Evolutionary conservation across 2,888 invertebrate genomes (phyloP).

Genomic region (Heptascelio sp.): DNA sequence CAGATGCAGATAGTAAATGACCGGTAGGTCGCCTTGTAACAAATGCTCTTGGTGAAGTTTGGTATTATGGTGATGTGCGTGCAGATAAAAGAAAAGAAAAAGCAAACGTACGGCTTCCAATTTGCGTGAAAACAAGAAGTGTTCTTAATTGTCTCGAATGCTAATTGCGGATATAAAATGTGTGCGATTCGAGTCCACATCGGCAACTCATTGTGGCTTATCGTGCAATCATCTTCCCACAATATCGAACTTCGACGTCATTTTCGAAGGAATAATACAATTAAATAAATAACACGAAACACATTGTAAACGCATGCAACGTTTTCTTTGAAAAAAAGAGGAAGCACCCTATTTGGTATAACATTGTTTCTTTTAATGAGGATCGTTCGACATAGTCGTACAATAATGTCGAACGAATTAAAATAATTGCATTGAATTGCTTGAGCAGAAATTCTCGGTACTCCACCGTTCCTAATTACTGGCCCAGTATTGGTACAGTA

Average conservation of each 20-base stretch:
- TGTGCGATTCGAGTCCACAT: background rate
- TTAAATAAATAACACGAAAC: constrained; percentile 2
- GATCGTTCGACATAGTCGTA: constrained; percentile 10
- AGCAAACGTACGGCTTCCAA: constrained; percentile 27
- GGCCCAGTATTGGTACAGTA: too few relatives aligned
- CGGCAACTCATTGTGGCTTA: background rate
- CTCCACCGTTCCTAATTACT: too few relatives aligned
- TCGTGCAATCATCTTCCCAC: constrained; percentile 3
- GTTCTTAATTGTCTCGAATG: constrained; percentile 24
- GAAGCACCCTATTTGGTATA: background rate
- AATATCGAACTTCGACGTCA: background rate
- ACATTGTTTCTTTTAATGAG: constrained; percentile 32
- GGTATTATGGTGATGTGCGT: constrained; percentile 18
- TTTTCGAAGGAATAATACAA: constrained; percentile 1
- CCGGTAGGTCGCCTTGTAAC: background rate
- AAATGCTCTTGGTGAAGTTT: background rate
- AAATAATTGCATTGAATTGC: constrained; percentile 38
- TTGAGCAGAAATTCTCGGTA: too few relatives aligned
- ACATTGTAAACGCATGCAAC: background rate
- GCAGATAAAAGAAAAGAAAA: constrained; percentile 14
- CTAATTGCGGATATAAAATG: constrained; percentile 1
- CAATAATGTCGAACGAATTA: constrained; percentile 25
- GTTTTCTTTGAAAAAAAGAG: constrained; percentile 2
- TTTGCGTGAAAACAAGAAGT: constrained; percentile 4
- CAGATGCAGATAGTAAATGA: background rate